Conservation (phyloP, 2,113 vertebrate genomes). For the Notothenia rossii region DNA sequence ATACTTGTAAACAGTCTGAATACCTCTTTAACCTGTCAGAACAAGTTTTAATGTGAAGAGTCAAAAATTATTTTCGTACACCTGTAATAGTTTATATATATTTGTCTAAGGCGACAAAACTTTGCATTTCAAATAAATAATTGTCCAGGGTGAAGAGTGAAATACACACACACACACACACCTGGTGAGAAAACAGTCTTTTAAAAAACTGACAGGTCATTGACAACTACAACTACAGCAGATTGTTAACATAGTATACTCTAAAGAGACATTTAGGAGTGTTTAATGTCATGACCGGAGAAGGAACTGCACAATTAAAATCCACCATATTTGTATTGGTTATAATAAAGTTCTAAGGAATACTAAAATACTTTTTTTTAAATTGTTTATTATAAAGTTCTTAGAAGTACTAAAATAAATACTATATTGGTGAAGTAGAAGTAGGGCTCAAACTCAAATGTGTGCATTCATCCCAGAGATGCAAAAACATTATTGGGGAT, state of each 20-base stretch:
- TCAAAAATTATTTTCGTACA: no score
- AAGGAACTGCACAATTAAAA: neutral
- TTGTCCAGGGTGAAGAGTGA: neutral
- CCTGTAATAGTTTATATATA: no score
- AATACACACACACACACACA: neutral
- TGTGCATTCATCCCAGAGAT: no score
- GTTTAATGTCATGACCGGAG: neutral
- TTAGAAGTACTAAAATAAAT: neutral
- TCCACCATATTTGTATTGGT: neutral
- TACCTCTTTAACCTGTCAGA: conserved; percentile 4
- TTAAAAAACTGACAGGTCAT: neutral
- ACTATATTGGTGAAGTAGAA: neutral
- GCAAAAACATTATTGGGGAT: no score
- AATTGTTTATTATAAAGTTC: no score
- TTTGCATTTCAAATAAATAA: neutral
- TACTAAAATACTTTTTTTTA: neutral
- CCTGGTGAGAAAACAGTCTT: neutral
- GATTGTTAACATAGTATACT: neutral
- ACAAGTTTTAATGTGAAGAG: neutral
- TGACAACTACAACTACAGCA: neutral
- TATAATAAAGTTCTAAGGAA: no score
- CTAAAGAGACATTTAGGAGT: neutral
- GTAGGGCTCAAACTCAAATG: no score
- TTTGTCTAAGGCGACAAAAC: neutral
- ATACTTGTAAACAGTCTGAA: conserved; percentile 3